A percentile compares a stretch with the other conserved stretches of the same genome.
These are phyloP conservation scores for Oenanthe melanoleuca DNA, from an alignment of 2,113 vertebrate species.

Conservation along the genomic window DNA sequence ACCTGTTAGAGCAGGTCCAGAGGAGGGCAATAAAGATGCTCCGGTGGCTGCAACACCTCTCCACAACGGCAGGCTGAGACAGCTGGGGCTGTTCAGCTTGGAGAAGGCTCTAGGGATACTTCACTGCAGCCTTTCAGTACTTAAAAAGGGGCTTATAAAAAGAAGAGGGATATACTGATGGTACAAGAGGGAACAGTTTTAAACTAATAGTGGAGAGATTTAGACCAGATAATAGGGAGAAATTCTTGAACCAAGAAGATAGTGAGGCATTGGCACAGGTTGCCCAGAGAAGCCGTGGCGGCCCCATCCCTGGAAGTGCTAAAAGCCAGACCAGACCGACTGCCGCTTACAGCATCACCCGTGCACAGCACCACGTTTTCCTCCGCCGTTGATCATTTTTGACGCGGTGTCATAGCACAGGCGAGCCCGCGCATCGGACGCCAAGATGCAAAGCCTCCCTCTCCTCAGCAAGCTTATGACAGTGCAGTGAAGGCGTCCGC, in stretches of 20 bases:
- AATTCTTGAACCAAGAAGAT: not conserved
- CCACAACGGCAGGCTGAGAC: not conserved
- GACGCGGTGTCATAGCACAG: accelerated
- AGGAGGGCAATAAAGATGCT: not conserved
- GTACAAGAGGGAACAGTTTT: not conserved
- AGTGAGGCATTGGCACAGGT: not conserved
- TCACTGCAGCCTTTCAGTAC: not conserved
- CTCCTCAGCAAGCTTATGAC: accelerated
- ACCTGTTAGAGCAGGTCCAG: not conserved
- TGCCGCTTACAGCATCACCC: not conserved
- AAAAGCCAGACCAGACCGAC: not conserved
- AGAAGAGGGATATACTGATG: not conserved
- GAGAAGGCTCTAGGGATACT: not conserved
- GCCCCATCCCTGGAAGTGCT: not conserved
- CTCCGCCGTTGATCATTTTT: too few species aligned
- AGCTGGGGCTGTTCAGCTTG: not conserved
- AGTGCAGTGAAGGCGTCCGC: accelerated
- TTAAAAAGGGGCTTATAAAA: not conserved
- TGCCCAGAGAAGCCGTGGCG: not conserved
- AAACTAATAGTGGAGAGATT: not conserved
- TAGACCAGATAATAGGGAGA: not conserved
- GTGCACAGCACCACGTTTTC: too few species aligned
- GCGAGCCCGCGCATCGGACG: too few species aligned
- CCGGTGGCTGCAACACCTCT: not conserved
- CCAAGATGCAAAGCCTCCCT: not conserved